Base-by-base conservation (phyloP, 2,113 vertebrate genomes). In the Albula glossodonta region DNA sequence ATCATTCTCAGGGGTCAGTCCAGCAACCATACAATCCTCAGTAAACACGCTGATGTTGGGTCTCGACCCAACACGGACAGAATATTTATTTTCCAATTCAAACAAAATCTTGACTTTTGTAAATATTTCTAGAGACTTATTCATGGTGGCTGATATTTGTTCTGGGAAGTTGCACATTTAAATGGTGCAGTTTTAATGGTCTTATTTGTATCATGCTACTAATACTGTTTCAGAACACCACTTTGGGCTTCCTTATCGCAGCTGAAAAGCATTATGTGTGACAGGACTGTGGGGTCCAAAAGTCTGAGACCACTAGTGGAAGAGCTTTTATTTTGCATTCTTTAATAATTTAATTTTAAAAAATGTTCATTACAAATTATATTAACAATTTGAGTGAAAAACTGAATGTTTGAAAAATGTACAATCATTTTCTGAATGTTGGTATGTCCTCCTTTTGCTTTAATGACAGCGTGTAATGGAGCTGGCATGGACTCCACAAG, bases 31-130 rank as follows among this genome's bases (percentile, higher is more conserved):
- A n/a, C 66, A 13, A 31, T 31, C 5, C n/a, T 31, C n/a, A 2
- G n/a, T 74, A 74, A 74, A 74, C 70, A 74, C 1, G 25, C 70
- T 74, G 70, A 74, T 31, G 70, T 31, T 31, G 70, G n/a, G 70
- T 25, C 70, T 9, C 10, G 70, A 74, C 70, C 70, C 31, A n/a
- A n/a, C 70, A 74, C 22, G 9, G 22, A 31, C n/a, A 31, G 70
- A n/a, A 74, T 74, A 74, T 74, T 74, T 74, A 74, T 74, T 74
- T 74, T 74, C 70, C 31, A 31, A 74, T 74, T 74, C 70, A 74
- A 74, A 74, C 70, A 74, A 74, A 74, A 74, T 74, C n/a, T 74
- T 22, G n/a, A 4, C 70, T 74, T 8, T 31, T 5, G 70, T 74
- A 74, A 74, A 74, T 8, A 51, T 80, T 19, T 31, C 25, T 25